Percentiles rank a stretch among this genome's conserved stretches.
Evolutionary conservation across 2,113 vertebrate genomes (phyloP).

Genomic region (Caracal caracal): DNA sequence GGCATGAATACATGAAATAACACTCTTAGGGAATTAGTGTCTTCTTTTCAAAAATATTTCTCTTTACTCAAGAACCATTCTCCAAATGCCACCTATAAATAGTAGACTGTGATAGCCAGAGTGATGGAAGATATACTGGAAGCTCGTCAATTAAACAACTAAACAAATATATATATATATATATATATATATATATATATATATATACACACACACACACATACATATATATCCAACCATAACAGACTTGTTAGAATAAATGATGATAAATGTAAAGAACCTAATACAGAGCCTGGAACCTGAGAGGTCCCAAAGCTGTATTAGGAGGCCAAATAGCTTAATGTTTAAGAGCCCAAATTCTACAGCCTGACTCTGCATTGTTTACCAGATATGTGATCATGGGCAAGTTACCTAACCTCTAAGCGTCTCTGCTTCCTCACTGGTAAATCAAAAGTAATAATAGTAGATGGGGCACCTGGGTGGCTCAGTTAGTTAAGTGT

Average conservation of each 20-base stretch:
- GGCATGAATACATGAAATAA: not conserved
- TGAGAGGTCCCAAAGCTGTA: not conserved
- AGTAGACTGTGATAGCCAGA: not conserved
- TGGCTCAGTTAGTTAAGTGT: no score
- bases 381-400: not conserved
- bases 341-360: not conserved
- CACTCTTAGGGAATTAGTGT: slow-evolving; percentile 1
- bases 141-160: not conserved
- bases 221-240: not conserved
- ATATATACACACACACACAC: no score
- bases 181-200: no score
- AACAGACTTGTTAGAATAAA: not conserved
- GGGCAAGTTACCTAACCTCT: not conserved
- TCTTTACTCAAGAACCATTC: slow-evolving; percentile 5
- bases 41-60: not conserved
- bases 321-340: not conserved
- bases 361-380: not conserved
- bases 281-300: not conserved
- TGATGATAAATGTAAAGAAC: not conserved
- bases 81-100: not conserved
- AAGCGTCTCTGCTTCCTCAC: not conserved
- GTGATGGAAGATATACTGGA: not conserved
- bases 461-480: no score
- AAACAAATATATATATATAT: not conserved
- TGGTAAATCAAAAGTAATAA: not conserved